These are phyloP conservation scores for Natrix natrix DNA, from an alignment of 2,797 vertebrate species.

Conservation along the genomic window DNA sequence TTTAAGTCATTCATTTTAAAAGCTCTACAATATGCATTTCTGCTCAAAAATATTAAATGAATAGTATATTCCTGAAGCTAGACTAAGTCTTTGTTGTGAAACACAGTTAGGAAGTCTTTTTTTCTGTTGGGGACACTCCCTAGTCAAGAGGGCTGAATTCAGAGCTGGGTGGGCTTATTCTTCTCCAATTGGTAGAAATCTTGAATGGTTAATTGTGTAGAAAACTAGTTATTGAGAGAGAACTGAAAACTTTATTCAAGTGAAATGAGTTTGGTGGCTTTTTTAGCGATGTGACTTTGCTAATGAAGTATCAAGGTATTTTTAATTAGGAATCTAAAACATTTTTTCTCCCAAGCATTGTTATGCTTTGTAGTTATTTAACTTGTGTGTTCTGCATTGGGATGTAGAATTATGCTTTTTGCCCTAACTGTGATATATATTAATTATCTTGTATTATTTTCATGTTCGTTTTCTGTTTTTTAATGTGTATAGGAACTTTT, in stretches of 20 bases:
- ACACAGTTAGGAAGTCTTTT: neutral
- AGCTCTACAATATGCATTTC: neutral
- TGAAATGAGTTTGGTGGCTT: neutral
- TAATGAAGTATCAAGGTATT: neutral
- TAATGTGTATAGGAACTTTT: neutral
- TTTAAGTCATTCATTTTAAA: neutral
- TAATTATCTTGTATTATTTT: neutral
- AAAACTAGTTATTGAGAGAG: neutral
- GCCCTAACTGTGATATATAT: neutral
- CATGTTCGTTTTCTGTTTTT: neutral
- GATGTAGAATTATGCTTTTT: neutral
- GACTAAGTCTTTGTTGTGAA: neutral
- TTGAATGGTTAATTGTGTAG: too few relatives aligned
- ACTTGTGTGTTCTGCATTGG: neutral
- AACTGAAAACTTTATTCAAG: neutral
- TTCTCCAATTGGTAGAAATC: neutral
- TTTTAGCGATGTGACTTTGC: neutral
- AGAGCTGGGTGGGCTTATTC: neutral
- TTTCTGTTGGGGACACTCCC: neutral
- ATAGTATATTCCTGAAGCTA: neutral
- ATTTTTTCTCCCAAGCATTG: neutral
- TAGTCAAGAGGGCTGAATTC: neutral
- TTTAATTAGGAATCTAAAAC: neutral
- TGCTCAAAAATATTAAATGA: neutral
- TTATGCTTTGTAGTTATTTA: neutral